Base-by-base conservation (phyloP, 2,797 vertebrate species). In the Trematomus bernacchii region DNA sequence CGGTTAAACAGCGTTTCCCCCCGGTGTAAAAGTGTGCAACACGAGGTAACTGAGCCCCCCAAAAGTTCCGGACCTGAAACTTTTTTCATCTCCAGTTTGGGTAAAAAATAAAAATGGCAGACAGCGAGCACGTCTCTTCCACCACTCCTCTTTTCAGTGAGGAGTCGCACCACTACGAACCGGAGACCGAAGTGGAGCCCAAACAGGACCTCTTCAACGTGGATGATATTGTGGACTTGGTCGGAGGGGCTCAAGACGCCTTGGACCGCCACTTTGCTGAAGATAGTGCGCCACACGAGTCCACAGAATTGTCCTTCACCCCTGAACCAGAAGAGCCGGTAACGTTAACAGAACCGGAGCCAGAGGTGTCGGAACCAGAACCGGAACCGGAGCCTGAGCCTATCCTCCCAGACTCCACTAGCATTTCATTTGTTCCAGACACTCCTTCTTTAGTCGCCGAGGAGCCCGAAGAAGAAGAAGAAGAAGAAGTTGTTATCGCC, bases 151-250 rank as follows among this genome's bases (percentile, higher is more conserved):
- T 91, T 37, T 85, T 90, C 50, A 76, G 44, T 14, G 92, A 92
- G 0, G 90, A 81, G 55, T 65, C 74, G 23, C 90, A 92, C 80
- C 86, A 91, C 76, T 91, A 87, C 33, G 7, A 37, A 37, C 33
- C 33, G 33, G 33, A 89, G 19, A 12, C 63, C 11, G 80, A 84
- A 8, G 33, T 37, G 6, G 15, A 78, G 83, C 77, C 79, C 63
- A 21, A 51, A 42, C 76, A 33, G 47, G 85, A 92, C 63, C 77
- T 76, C 16, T 85, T 79, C 66, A 54, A 61, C 19, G 0, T 68
- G 66, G 92, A 93, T 4, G 94, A 94, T 15, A 93, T 93, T 21
- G 91, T 93, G 65, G 91, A 95, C 85, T 40, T 95, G 78, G 92
- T 94, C 83, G 94, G 94, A 55, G 93, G 93, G 11, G 93, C 92